These are phyloP conservation scores for Falco rusticolus DNA, from an alignment of 2,797 vertebrate genomes.

Conservation along the genomic window DNA sequence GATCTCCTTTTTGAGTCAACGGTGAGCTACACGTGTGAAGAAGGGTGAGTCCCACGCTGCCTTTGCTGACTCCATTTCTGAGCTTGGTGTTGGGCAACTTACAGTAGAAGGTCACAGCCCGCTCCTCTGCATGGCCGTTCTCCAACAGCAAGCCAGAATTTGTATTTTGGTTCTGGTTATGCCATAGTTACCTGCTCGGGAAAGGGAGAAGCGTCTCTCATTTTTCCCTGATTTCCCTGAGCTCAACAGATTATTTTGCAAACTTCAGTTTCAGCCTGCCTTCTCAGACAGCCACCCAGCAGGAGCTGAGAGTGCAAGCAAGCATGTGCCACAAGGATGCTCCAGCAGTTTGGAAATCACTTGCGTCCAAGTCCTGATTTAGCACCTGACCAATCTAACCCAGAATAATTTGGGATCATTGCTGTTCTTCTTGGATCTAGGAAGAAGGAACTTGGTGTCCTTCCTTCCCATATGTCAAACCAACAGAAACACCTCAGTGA, in stretches of 20 bases:
- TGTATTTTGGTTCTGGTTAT: neutral
- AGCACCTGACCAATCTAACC: neutral
- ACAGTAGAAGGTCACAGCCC: neutral
- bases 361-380: neutral
- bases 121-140: rapidly evolving
- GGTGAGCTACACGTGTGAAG: neutral
- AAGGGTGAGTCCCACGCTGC: constrained; percentile 40
- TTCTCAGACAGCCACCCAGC: neutral
- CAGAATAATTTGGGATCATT: neutral
- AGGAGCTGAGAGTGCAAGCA: neutral
- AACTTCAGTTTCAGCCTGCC: neutral
- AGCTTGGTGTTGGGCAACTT: neutral
- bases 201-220: neutral
- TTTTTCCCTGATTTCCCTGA: neutral
- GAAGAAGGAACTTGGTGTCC: neutral
- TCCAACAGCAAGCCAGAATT: neutral
- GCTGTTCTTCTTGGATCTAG: neutral
- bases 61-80: neutral
- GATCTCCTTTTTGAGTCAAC: constrained; percentile 14
- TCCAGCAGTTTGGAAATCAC: neutral
- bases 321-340: neutral
- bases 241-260: neutral
- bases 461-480: neutral
- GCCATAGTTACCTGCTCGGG: rapidly evolving
- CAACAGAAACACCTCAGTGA: neutral